Conservation (phyloP, 2,113 vertebrate species). For the Lasiurus borealis region DNA sequence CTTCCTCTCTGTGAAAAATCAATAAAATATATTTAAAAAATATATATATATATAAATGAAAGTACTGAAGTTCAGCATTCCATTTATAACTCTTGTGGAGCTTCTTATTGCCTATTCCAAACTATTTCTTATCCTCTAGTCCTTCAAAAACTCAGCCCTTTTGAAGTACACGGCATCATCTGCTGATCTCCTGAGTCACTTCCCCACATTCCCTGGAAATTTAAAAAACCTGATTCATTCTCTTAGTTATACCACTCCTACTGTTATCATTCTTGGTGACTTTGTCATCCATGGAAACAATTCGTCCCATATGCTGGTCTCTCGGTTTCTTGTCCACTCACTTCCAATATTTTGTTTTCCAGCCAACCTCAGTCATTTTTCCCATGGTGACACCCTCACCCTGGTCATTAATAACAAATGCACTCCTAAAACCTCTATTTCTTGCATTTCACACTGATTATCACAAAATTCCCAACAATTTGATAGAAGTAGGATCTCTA, state of each 20-base stretch:
- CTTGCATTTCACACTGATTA: neutral
- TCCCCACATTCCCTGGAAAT: conserved; percentile 3
- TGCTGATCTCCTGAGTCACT: neutral
- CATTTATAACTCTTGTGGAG: neutral
- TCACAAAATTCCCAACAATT: neutral
- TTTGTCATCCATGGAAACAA: neutral
- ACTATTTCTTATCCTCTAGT: neutral
- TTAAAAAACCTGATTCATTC: conserved; percentile 27
- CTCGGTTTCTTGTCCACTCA: neutral
- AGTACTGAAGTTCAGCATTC: neutral
- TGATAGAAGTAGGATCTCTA: neutral
- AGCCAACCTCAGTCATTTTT: neutral
- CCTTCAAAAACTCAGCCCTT: neutral
- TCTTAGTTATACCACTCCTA: neutral
- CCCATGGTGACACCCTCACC: neutral
- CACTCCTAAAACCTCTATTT: neutral
- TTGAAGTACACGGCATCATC: neutral
- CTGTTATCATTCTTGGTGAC: neutral
- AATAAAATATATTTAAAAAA: no score
- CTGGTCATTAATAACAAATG: neutral
- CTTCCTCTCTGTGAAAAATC: no score
- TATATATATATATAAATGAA: no score
- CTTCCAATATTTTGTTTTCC: conserved; percentile 36
- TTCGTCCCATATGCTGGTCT: neutral
- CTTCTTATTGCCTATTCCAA: neutral